These are phyloP conservation scores for Pteropus rufus DNA, from an alignment of 2,797 vertebrate genomes.

Conservation along the genomic window DNA sequence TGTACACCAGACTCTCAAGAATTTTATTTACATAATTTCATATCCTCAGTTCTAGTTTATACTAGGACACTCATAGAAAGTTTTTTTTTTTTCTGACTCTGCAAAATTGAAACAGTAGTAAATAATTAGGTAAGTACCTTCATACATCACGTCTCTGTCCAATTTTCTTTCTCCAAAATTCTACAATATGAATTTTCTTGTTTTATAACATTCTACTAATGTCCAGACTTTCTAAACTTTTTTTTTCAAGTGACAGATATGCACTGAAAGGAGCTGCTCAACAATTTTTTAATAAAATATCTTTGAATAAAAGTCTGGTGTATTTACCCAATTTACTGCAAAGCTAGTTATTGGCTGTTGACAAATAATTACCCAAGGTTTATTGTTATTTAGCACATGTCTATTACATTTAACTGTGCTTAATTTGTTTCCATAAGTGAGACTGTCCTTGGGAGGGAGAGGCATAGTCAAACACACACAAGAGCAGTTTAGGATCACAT, in stretches of 20 bases:
- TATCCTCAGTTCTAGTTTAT: neutral
- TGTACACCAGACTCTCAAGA: neutral
- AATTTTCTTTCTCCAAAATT: neutral
- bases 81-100: neutral
- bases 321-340: neutral
- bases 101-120: neutral
- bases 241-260: neutral
- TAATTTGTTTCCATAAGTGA: neutral
- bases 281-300: neutral
- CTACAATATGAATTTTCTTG: neutral
- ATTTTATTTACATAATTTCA: neutral
- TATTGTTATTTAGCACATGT: neutral
- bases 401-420: neutral
- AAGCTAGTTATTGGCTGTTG: neutral
- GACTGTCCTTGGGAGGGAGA: neutral
- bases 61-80: neutral
- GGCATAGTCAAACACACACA: neutral
- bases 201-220: neutral
- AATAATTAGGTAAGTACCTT: neutral
- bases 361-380: neutral
- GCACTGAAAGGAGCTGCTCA: neutral
- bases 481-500: neutral
- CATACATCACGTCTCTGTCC: neutral
- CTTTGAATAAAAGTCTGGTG: neutral
- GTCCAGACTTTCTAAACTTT: neutral